Base-by-base conservation (phyloP, 2,888 invertebrate species). In the Pandemis cinnamomeana region DNA sequence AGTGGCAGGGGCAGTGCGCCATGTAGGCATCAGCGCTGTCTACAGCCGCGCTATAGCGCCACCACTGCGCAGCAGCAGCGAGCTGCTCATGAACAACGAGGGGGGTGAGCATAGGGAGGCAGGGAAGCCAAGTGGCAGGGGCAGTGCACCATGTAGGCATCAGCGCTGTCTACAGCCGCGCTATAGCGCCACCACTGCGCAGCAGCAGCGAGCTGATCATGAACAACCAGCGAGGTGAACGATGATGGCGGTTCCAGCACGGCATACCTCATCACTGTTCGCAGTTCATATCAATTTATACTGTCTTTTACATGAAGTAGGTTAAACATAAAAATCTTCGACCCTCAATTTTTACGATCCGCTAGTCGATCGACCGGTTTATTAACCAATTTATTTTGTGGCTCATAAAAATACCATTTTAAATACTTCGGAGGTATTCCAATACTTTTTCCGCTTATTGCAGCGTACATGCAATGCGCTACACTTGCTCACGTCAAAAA, bases 181-280 rank as follows among this genome's bases (percentile, higher is more conserved):
- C 48, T 13, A 48, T 48, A 5, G 13, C 11, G 11, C 48, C 46
- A 46, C 46, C 46, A 10, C 46, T 11, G 11, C 46, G 11, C 46
- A 46, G 8, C 4, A 10, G 46, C 1, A 94, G 84, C 0, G 93
- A 82, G 70, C 92, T 93, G 58, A 7, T 44, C 44, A 44, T 44
- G 44, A 5, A 44, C 44, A 44, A 44, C 7, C 1, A 44, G 8
- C 8, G 11, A 13, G 11, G 6, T 5, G 48, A n/a, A 6, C 13
- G 13, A 13, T 13, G 48, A n/a, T n/a, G 13, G 13, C 13, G 48
- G 11, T 5, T 13, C 5, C n/a, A 51, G 48, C 5, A 13, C n/a
- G n/a, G 48, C 48, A n/a, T 51, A 4, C n/a, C 0, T 51, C 13
- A n/a, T 51, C n/a, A 5, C 11, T 51, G 13, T 13, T 51, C 48